Conservation (phyloP, 2,113 vertebrate genomes). For the Tenebrosternarchus preto region DNA sequence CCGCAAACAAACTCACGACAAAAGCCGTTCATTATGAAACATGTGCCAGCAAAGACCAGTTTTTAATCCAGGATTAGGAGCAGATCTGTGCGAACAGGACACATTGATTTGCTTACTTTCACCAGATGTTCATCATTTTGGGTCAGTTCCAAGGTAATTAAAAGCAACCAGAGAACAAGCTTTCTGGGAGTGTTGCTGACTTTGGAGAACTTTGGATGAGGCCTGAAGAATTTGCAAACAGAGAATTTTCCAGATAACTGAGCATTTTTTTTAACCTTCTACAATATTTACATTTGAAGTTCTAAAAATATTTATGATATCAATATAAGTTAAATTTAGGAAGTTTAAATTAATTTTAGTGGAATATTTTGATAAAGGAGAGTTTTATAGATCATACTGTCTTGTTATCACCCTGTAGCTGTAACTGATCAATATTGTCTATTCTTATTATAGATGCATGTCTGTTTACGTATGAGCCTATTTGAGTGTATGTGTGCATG, state of each 20-base stretch:
- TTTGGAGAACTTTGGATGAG: constrained; percentile 50
- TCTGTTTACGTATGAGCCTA: too few relatives aligned
- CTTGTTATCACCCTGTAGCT: too few relatives aligned
- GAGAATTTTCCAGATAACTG: background rate
- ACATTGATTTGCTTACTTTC: constrained; percentile 11
- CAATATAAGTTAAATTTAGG: background rate
- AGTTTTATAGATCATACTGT: too few relatives aligned
- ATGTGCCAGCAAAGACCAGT: background rate
- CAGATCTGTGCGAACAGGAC: background rate
- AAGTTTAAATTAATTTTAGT: too few relatives aligned
- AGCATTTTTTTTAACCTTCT: too few relatives aligned
- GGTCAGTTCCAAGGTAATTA: constrained; percentile 52
- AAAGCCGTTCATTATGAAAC: background rate
- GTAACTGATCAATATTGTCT: background rate
- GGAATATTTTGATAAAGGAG: too few relatives aligned
- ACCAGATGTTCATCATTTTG: constrained; percentile 47
- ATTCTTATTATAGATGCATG: background rate
- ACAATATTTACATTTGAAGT: too few relatives aligned
- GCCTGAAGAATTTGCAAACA: background rate
- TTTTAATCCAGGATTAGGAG: constrained; percentile 22
- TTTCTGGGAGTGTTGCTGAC: constrained; percentile 1
- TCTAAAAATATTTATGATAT: background rate
- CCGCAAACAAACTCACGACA: background rate
- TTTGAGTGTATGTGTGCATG: background rate
- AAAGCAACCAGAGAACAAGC: constrained; percentile 34